Evolutionary conservation across 1,140 invertebrate genomes (phyloP).

Genomic region (Nephila pilipes): DNA sequence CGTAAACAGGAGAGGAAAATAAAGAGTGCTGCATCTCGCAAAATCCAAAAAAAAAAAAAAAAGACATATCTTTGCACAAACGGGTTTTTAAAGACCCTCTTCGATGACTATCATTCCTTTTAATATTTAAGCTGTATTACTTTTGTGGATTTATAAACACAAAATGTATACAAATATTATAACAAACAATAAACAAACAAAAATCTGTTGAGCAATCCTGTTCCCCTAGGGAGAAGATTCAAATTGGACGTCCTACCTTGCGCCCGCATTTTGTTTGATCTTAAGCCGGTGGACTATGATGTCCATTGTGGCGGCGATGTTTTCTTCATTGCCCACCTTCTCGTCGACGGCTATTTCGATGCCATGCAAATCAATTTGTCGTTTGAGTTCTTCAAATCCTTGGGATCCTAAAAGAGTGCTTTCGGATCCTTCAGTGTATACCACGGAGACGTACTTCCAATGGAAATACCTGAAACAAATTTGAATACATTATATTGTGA

Average conservation of each 20-base stretch:
- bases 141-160: no score
- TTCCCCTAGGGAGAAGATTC: no score
- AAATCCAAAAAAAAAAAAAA: no score
- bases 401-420: slow-evolving; percentile 29
- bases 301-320: slow-evolving; percentile 57
- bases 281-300: slow-evolving; percentile 66
- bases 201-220: no score
- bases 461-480: slow-evolving; percentile 77
- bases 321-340: slow-evolving; percentile 30
- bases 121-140: no score
- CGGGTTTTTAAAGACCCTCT: no score
- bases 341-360: slow-evolving; percentile 56
- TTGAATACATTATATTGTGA: neutral
- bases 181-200: no score
- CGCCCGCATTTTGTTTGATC: slow-evolving; percentile 67
- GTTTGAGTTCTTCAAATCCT: slow-evolving; percentile 48
- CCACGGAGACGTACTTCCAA: slow-evolving; percentile 79
- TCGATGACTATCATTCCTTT: no score
- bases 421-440: slow-evolving; percentile 78
- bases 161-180: no score
- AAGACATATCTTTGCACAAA: no score
- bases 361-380: neutral
- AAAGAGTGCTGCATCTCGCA: no score
- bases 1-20: no score
- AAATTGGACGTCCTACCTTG: slow-evolving; percentile 23